Conservation (phyloP, 2,797 vertebrate species). For the Tragelaphus oryx region DNA sequence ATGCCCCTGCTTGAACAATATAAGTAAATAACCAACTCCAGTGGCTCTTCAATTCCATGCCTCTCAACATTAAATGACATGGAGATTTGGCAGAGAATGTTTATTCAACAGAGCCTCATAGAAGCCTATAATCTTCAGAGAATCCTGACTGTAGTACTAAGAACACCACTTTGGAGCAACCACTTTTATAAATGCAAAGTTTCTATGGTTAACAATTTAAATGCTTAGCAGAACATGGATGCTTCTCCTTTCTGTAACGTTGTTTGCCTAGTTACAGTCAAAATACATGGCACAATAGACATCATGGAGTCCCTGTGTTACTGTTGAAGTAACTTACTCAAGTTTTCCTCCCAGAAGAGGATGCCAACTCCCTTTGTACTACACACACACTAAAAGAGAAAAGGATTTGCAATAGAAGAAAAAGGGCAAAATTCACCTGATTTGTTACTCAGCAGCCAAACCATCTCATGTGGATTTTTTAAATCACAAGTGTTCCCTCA, state of each 20-base stretch:
- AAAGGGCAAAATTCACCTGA: slow-evolving; percentile 55
- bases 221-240: neutral
- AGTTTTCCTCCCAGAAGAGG: slow-evolving; percentile 25
- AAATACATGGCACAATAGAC: neutral
- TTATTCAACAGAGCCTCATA: neutral
- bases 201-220: neutral
- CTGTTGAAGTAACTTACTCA: slow-evolving; percentile 30
- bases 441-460: slow-evolving; percentile 48
- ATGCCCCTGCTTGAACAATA: neutral
- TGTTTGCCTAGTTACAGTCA: neutral
- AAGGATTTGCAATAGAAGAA: slow-evolving; percentile 9
- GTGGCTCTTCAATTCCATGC: neutral
- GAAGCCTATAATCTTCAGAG: neutral
- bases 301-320: neutral
- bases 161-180: neutral
- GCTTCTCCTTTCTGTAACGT: neutral
- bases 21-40: neutral
- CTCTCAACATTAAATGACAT: neutral
- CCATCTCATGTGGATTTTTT: slow-evolving; percentile 52
- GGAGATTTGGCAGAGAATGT: neutral
- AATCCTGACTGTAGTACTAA: neutral
- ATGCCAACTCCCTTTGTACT: slow-evolving; percentile 46
- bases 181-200: neutral
- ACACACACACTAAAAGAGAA: slow-evolving; percentile 48
- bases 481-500: slow-evolving; percentile 60